Percentiles rank a stretch among this genome's conserved stretches.
Conservation (phyloP, 1,140 invertebrate species). For the Drosophila teissieri region DNA sequence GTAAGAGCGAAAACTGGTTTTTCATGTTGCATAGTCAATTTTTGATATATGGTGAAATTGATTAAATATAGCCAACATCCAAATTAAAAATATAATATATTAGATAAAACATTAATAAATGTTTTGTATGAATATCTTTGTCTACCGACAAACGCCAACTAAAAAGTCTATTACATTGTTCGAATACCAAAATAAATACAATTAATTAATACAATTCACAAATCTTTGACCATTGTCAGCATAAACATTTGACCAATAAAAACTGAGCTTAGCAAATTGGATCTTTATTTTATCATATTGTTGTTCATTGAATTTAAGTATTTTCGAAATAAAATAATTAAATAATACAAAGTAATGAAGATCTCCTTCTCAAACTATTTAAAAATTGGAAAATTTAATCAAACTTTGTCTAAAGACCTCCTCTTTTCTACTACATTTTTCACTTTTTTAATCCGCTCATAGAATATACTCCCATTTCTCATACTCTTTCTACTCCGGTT, state of each 20-base stretch:
- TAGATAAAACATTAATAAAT: no score
- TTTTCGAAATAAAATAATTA: neutral
- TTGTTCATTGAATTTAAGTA: neutral
- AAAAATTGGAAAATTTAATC: no score
- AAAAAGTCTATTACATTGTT: no score
- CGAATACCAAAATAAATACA: no score
- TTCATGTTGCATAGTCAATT: slow-evolving; percentile 22
- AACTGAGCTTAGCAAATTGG: no score
- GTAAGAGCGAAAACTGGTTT: slow-evolving; percentile 49
- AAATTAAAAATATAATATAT: slow-evolving; percentile 6
- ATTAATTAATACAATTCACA: neutral
- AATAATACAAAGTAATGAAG: neutral
- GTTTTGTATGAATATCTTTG: no score
- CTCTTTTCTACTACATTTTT: slow-evolving; percentile 25
- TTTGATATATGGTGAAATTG: slow-evolving; percentile 65
- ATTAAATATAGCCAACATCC: slow-evolving; percentile 19
- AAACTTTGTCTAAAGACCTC: neutral
- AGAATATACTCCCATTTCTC: slow-evolving; percentile 26
- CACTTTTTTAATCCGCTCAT: neutral
- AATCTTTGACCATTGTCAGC: no score
- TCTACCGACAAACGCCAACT: no score
- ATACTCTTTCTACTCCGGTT: slow-evolving; percentile 30
- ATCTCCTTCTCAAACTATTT: neutral
- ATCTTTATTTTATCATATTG: no score
- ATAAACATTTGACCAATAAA: no score